Evolutionary conservation across 1,140 invertebrate species (phyloP), one percentile per base, ranked within the genome.

Genomic region (Pseudachorutes palmiensis): DNA sequence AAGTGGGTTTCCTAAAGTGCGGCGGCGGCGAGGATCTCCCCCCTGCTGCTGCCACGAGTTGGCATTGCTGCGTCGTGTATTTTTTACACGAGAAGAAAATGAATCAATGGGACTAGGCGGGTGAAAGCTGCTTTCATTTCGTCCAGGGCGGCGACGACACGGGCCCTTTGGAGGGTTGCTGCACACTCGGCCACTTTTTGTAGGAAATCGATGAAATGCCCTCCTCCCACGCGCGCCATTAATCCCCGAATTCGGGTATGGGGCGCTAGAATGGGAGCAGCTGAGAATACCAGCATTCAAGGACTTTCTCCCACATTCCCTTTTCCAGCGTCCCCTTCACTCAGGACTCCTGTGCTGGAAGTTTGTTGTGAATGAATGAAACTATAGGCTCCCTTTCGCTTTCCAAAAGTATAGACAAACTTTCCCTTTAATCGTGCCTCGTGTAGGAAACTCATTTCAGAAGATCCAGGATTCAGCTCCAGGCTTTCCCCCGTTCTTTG

Each of bases 291-390:
- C 12, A 55, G 12, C 51, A 5, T 55, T 55, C 51, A 55, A 55
- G 51, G 51, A 55, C 51, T 55, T 55, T 55, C 51, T 55, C 51
- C 24, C 12, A 45, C 36, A n/a, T 41, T 55, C 24, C 24, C 51
- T 5, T 55, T 26, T 55, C 51, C 12, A 24, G 51, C 24, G 24
- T 22, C 24, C 51, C 24, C 9, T 9, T 3, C 51, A 9, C 24
- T 16, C 51, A 9, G 24, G 51, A 26, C 51, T 55, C 51, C 9
- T 55, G 51, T 12, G 51, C 12, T 19, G 9, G 5, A 14, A 5
- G 24, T 55, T 55, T 55, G 51, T 55, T 55, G 24, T 55, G 51
- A 55, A 55, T 55, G 51, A 55, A 55, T 55, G 51, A 22, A 55
- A 55, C 9, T 12, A 14, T 26, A 24, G 9, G 9, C 51, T 26